phyloP scores from a whole-genome alignment of 2,888 invertebrate genomes.

The Rhyacophila evoluta region DNA sequence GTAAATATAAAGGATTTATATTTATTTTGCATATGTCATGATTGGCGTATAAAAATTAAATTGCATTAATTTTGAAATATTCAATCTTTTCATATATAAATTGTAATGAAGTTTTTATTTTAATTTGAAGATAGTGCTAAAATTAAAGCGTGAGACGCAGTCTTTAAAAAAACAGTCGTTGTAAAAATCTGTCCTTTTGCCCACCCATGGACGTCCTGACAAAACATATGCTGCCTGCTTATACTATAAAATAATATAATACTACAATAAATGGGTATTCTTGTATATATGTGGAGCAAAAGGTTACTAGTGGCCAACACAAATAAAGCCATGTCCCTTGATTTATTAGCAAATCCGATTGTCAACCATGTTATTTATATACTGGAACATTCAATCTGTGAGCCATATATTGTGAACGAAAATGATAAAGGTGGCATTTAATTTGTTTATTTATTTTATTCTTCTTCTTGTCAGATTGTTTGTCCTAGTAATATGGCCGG shows the following conservation, averaged over 20 bases:
- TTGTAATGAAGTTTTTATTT: too few species aligned
- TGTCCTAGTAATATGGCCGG: too few species aligned
- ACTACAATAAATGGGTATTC: background rate
- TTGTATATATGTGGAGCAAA: conserved; percentile 13
- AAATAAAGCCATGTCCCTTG: conserved; percentile 32
- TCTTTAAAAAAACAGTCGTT: background rate
- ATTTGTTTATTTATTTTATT: too few species aligned
- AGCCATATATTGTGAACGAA: too few species aligned
- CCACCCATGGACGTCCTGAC: conserved; percentile 42
- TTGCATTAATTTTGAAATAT: too few species aligned
- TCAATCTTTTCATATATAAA: too few species aligned
- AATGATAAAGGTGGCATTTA: too few species aligned
- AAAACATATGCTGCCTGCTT: conserved; percentile 28
- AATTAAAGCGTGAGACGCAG: background rate
- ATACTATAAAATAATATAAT: background rate
- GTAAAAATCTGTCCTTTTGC: conserved; percentile 12
- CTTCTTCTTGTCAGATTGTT: too few species aligned
- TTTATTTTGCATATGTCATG: too few species aligned
- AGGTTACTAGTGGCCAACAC: conserved; percentile 22
- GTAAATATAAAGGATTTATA: too few species aligned
- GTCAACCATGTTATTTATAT: background rate
- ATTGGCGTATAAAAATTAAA: too few species aligned
- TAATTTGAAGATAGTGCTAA: too few species aligned
- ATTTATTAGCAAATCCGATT: conserved; percentile 34
- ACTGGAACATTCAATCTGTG: background rate